These are phyloP conservation scores for Entomobrya multifasciata DNA, from an alignment of 2,888 invertebrate species.

Conservation along the genomic window DNA sequence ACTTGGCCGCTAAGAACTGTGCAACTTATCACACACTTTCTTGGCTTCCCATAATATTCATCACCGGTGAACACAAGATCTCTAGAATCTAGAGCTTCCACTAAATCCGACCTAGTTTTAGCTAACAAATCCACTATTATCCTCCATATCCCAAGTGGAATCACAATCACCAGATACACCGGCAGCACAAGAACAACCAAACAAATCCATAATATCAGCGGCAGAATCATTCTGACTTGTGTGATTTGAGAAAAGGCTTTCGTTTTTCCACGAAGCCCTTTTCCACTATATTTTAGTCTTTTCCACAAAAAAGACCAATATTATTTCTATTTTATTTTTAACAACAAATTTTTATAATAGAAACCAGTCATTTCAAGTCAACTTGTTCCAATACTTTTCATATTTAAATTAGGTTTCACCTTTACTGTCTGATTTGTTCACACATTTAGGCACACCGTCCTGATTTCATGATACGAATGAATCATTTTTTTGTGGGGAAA, in stretches of 20 bases:
- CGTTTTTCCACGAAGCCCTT: constrained; percentile 38
- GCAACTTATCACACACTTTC: constrained; percentile 78
- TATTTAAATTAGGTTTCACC: not conserved
- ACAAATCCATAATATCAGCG: constrained; percentile 78
- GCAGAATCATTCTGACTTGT: constrained; percentile 76
- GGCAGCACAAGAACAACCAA: constrained; percentile 77
- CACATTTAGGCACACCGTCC: not conserved
- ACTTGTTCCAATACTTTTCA: constrained; percentile 58
- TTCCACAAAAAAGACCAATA: not conserved
- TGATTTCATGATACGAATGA: constrained; percentile 9
- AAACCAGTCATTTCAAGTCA: constrained; percentile 8
- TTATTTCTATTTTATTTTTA: not conserved
- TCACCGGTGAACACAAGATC: constrained; percentile 79
- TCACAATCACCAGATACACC: constrained; percentile 70
- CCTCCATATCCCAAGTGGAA: constrained; percentile 76
- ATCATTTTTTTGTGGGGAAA: not conserved
- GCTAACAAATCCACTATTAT: constrained; percentile 76
- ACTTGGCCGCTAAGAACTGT: constrained; percentile 74
- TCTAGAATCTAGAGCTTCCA: constrained; percentile 75
- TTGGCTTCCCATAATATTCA: constrained; percentile 76
- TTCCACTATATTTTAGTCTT: constrained; percentile 18
- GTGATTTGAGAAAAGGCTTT: constrained; percentile 26
- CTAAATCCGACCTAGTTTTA: constrained; percentile 68
- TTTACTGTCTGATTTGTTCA: too few relatives aligned
- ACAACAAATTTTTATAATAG: not conserved